Base-by-base conservation (phyloP, 37 sponge, comb jelly and placozoan genomes). In the Haliclona indistincta region DNA sequence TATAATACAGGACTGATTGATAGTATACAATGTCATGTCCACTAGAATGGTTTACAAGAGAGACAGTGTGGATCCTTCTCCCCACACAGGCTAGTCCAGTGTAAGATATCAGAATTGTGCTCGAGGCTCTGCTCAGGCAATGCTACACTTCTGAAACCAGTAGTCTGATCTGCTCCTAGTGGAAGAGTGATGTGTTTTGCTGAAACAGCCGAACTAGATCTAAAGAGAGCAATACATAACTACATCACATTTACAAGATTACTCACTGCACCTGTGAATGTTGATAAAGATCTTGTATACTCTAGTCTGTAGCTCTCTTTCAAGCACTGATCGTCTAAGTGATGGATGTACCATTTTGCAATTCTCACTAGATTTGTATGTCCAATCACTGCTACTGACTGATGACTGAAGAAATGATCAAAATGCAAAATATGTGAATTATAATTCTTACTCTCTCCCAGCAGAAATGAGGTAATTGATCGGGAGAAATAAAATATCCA, bases 61-160 rank as follows among this genome's bases (percentile, higher is more conserved):
- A 88, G 77, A 72, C 89, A 88, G 68, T 88, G 38, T 10, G 39
- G 1, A 38, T 88, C 89, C 35, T 25, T n/a, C 23, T 37, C 39
- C 5, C 83, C 66, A 76, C 88, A 87, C 67, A 71, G 77, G 0
- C 23, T 53, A 23, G 47, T 81, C 88, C 88, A 87, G 13, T 44
- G 40, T 29, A 65, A 36, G 20, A 36, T 32, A 11, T 32, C 30
- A 29, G 20, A 38, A 4, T 65, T 29, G 67, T 32, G 40, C 30
- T 11, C 20, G 17, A 36, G 33, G 37, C 7, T 36, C 39, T 22
- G n/a, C 40, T 37, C 40, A 36, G 7, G 11, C 23, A 29, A 36
- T 32, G 67, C 4, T 11, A 11, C n/a, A 65, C 6, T 29, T 4
- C 4, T 36, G 30, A 8, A 65, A 10, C 15, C 26, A 61, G 63